Conservation (phyloP, 92 coral and sea anemone species). For the Ricordea florida region DNA sequence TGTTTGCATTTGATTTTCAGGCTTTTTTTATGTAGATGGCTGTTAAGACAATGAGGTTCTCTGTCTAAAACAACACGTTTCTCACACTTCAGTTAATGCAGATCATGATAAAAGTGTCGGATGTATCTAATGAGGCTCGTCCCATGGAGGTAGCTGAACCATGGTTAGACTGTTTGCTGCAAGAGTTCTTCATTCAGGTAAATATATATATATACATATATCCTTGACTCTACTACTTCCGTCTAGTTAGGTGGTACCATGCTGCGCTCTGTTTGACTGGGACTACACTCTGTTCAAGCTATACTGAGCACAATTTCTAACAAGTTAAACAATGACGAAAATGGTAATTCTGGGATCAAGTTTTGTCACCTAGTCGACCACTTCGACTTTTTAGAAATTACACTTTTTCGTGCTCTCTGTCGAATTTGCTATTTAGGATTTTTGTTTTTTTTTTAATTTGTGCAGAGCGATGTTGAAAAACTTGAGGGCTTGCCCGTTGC, state of each 20-base stretch:
- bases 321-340: too few relatives aligned
- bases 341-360: neutral
- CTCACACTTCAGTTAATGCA: constrained; percentile 70
- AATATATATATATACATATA: neutral
- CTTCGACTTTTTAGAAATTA: neutral
- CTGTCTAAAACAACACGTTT: too few relatives aligned
- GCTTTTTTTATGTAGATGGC: too few relatives aligned
- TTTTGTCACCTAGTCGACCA: neutral
- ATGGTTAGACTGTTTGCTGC: constrained; percentile 82
- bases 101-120: constrained; percentile 90
- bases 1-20: too few relatives aligned
- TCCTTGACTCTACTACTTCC: neutral
- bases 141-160: constrained; percentile 95
- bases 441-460: neutral
- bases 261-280: too few relatives aligned
- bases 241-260: too few relatives aligned
- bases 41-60: too few relatives aligned
- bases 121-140: constrained; percentile 89
- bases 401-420: neutral
- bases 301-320: too few relatives aligned
- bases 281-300: too few relatives aligned
- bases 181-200: constrained; percentile 89
- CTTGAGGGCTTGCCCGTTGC: constrained; percentile 89
- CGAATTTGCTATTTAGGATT: neutral
- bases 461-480: constrained; percentile 87